These are phyloP conservation scores for Metopia argyrocephala DNA, from an alignment of 2,888 invertebrate species.

Conservation along the genomic window DNA sequence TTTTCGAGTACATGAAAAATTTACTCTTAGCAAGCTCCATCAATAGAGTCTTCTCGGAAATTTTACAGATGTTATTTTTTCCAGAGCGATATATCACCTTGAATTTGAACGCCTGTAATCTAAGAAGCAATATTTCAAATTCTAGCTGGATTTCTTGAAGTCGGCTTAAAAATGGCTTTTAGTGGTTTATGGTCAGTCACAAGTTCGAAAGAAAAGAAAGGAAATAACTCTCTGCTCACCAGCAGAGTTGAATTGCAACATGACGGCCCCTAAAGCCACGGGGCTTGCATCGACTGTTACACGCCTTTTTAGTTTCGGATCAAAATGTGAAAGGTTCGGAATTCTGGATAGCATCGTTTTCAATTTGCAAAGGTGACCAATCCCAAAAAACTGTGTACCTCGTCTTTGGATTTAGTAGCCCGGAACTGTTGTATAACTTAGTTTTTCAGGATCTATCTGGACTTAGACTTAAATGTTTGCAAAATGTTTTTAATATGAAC, in stretches of 20 bases:
- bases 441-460: conserved; percentile 64
- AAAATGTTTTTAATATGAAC: too few species aligned
- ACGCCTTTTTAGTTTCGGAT: too few species aligned
- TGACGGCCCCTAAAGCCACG: too few species aligned
- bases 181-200: conserved; percentile 16
- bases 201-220: conserved; percentile 63
- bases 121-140: conserved; percentile 68
- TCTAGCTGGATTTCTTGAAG: conserved; percentile 52
- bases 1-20: too few species aligned
- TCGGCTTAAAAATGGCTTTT: conserved; percentile 13
- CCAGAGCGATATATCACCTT: conserved; percentile 20
- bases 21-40: too few species aligned
- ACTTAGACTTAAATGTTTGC: too few species aligned
- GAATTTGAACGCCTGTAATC: not conserved
- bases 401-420: conserved; percentile 67
- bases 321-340: conserved; percentile 35
- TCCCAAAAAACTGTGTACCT: conserved; percentile 71
- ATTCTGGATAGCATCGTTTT: too few species aligned
- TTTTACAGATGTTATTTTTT: too few species aligned
- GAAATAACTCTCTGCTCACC: too few species aligned
- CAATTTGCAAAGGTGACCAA: conserved; percentile 65
- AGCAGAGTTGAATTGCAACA: too few species aligned
- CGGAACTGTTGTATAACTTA: conserved; percentile 66
- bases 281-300: too few species aligned
- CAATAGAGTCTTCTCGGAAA: too few species aligned